Conservation (phyloP, 2,888 invertebrate genomes). For the Caradrina kadenii region DNA sequence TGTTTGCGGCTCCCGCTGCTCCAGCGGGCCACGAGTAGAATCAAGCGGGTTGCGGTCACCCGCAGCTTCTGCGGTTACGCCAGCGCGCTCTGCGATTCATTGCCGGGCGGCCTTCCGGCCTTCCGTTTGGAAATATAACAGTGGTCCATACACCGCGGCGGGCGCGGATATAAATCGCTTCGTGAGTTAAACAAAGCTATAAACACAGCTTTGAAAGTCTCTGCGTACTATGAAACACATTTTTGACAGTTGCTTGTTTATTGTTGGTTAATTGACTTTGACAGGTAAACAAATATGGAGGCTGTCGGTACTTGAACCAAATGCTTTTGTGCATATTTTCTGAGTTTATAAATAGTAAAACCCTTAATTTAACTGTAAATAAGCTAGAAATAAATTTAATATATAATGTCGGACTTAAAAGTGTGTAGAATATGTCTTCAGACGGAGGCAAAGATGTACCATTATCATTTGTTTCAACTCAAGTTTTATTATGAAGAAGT, state of each 20-base stretch:
- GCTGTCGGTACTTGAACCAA: neutral
- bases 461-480: slow-evolving; percentile 72
- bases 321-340: slow-evolving; percentile 3
- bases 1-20: too few relatives aligned
- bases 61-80: too few relatives aligned
- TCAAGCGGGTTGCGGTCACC: too few relatives aligned
- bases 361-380: neutral
- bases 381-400: neutral
- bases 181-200: too few relatives aligned
- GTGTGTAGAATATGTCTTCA: slow-evolving; percentile 80
- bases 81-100: too few relatives aligned
- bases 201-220: neutral
- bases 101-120: too few relatives aligned
- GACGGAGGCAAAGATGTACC: slow-evolving; percentile 75
- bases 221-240: neutral
- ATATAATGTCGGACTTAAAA: slow-evolving; percentile 72
- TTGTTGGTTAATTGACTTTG: slow-evolving; percentile 30
- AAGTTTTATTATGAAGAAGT: slow-evolving; percentile 81
- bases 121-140: too few relatives aligned
- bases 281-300: slow-evolving; percentile 59
- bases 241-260: slow-evolving; percentile 32
- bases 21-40: too few relatives aligned
- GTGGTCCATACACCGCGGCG: too few relatives aligned
- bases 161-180: too few relatives aligned
- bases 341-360: neutral